Evolutionary conservation across 2,888 invertebrate species (phyloP), one percentile per base, ranked within the genome.

Genomic region (Operophtera brumata): DNA sequence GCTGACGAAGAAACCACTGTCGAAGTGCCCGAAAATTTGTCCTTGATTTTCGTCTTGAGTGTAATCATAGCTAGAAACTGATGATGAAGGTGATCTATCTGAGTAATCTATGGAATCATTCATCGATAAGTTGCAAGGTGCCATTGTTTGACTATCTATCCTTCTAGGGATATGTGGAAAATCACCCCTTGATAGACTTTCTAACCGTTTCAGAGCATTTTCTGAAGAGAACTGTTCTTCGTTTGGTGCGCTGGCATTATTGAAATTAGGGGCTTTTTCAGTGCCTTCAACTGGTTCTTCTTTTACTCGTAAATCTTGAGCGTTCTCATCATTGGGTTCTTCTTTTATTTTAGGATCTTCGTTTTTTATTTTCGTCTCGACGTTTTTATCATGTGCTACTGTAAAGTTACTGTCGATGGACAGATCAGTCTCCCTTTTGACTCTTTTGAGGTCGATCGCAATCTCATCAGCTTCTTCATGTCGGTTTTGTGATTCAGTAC

Each of bases 131-230:
- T 86, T 88, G 51, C 78, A 88, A 1, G 87, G 82, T 0, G 77
- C 82, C 42, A 79, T 62, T 26, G 71, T 68, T 34, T 80, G 77
- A 0, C 68, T 50, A 6, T 89, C 87, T 47, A 66, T 62, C 71
- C 82, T 82, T 55, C 82, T 85, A 32, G 78, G 63, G 26, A 75
- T 61, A 53, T 76, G 81, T n/a, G 93, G 93, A 72, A 95, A 94
- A 76, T 94, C 93, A 49, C 95, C 95, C 79, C 94, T 94, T 42
- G 96, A 95, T 71, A 96, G 90, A 80, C 93, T 94, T 89, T 96
- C 96, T 70, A 96, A 89, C 74, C 94, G 93, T 71, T 95, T 92
- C 62, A 96, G 86, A 46, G 95, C 94, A 80, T 94, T 94, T 70
- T 93, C 92, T 1, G 93, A 89, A 3, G 89, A 87, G 67, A 78